Base-by-base conservation (phyloP, 2,797 vertebrate species). In the Alca torda region DNA sequence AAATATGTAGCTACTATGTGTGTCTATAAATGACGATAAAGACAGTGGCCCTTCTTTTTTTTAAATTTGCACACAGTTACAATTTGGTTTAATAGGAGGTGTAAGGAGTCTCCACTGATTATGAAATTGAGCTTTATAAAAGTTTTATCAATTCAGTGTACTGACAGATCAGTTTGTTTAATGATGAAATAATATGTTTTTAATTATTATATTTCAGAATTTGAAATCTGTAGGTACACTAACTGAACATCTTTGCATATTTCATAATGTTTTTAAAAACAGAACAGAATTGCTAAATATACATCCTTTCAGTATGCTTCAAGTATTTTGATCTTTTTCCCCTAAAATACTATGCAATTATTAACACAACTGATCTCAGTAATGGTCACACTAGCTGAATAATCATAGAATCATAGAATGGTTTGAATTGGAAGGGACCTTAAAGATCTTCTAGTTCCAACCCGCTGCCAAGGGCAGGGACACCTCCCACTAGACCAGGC, bases 1-100 rank as follows among this genome's bases (percentile, higher is more conserved):
- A 65, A 23, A 8, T 31, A 35, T 2, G 7, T 41, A 51, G 8
- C 3, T 35, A 15, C 2, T 24, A 0, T 13, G 6, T 28, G 7
- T 31, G 6, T 31, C 23, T 69, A 11, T 30, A 57, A 84, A 46
- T 45, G 8, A 4, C 5, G 2, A 25, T 50, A 30, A 82, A 54
- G 26, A 37, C 10, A 72, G 6, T 17, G 6, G 8, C 16, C 13
- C 14, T 41, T 16, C 35, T 33, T 41, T 53, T 51, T 60, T 41
- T 2, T 13, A 19, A 46, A 61, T 28, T 54, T 56, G 2, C 9
- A 15, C 19, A 57, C 5, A 23, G 6, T 50, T 74, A 43, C 2
- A 54, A 25, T 59, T 48, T 48, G 4, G 6, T 31, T 78, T 59
- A 37, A 43, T 25, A 68, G 6, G 31, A 82, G 6, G 5, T 23